These are phyloP conservation scores for Stenodera caucasica DNA, from an alignment of 2,888 invertebrate genomes.

Conservation along the genomic window DNA sequence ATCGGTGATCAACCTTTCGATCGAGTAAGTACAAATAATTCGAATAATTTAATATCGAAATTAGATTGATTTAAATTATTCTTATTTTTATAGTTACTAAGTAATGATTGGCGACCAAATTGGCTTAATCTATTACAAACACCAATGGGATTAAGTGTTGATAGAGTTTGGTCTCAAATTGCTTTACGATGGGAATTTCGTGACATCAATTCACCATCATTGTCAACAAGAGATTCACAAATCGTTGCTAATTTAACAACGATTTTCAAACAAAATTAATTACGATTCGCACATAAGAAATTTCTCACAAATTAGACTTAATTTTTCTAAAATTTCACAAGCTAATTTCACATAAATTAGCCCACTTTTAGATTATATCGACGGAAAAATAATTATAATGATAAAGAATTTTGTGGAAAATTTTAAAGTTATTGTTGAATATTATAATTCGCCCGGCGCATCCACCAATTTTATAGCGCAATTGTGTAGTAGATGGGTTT, in stretches of 20 bases:
- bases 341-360: too few relatives aligned
- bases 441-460: too few relatives aligned
- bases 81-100: constrained; percentile 55
- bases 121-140: constrained; percentile 57
- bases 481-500: too few relatives aligned
- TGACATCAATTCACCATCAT: constrained; percentile 45
- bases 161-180: constrained; percentile 57
- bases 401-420: too few relatives aligned
- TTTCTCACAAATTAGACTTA: too few relatives aligned
- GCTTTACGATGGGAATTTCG: constrained; percentile 58
- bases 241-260: constrained; percentile 46
- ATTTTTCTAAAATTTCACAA: too few relatives aligned
- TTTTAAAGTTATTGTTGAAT: too few relatives aligned
- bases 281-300: too few relatives aligned
- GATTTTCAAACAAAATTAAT: constrained; percentile 43
- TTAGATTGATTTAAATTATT: too few relatives aligned
- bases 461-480: too few relatives aligned
- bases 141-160: constrained; percentile 57
- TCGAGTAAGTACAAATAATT: constrained; percentile 62
- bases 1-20: constrained; percentile 76
- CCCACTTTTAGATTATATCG: too few relatives aligned
- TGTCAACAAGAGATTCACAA: constrained; percentile 45
- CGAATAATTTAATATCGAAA: constrained; percentile 8
- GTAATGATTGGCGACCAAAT: constrained; percentile 56
- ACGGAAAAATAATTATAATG: too few relatives aligned